Evolutionary conservation across 1,140 invertebrate species (phyloP).

Genomic region (Dufourea novaeangliae): DNA sequence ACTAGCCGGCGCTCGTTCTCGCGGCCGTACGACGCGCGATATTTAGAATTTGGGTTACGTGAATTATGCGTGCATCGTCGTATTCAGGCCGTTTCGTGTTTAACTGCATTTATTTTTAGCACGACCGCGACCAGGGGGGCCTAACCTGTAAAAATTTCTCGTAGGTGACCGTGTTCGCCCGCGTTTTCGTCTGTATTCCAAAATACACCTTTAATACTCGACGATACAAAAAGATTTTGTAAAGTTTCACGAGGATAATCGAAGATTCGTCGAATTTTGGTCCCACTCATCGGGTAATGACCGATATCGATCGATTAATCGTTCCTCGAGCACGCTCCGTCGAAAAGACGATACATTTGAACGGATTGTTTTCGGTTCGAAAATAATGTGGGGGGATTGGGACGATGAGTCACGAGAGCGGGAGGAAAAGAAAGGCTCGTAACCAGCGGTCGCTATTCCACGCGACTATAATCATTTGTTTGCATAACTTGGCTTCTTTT

Average conservation of each 20-base stretch:
- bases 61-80: conserved; percentile 55
- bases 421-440: conserved; percentile 33
- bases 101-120: conserved; percentile 54
- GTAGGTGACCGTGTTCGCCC: background rate
- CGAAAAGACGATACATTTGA: too few relatives aligned
- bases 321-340: too few relatives aligned
- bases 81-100: conserved; percentile 48
- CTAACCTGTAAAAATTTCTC: conserved; percentile 28
- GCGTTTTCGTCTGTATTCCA: background rate
- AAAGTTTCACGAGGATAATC: too few relatives aligned
- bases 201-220: too few relatives aligned
- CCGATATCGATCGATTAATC: too few relatives aligned
- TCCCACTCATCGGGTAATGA: too few relatives aligned
- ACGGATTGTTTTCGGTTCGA: too few relatives aligned
- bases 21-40: background rate
- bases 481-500: background rate
- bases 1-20: too few relatives aligned
- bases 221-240: too few relatives aligned
- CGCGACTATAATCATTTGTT: conserved; percentile 9
- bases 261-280: too few relatives aligned
- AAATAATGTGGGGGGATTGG: conserved; percentile 20
- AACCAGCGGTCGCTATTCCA: conserved; percentile 22
- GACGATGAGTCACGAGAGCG: conserved; percentile 40
- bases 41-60: conserved; percentile 58
- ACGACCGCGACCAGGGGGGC: background rate